Base-by-base conservation (phyloP, 2,113 vertebrate species). In the Amphilophus citrinellus region DNA sequence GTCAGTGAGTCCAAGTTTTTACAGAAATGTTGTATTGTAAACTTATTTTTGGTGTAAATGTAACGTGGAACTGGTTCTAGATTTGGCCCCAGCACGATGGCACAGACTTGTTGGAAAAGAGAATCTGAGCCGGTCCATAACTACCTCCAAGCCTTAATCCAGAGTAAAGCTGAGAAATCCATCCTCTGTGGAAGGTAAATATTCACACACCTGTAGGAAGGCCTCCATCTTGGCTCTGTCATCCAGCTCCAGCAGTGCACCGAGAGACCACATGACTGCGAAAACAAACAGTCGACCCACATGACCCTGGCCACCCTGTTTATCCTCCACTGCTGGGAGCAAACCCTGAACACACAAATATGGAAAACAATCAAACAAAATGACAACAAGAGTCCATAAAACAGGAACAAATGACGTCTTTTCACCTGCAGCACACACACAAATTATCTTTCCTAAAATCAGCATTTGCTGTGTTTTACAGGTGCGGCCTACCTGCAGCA, bases 251-350 rank as follows among this genome's bases (percentile, higher is more conserved):
- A 97, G 87, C 76, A 97, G 92, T 10, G 96, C 96, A 76, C 97
- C 97, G 0, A 95, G 77, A 58, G 96, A 97, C 97, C 97, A 97
- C 97, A 97, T 97, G 60, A 97, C 59, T 10, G 96, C 93, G 5
- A 97, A 97, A 27, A 97, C 30, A 11, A 97, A 97, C 61, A 96
- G 88, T 4, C 96, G 95, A 50, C 93, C 83, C 76, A 97, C 62
- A 1, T 96, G 94, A 0, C 91, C 94, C 22, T 77, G 80, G 0
- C 85, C 89, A 35, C 92, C 88, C 75, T 92, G 94, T 65, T 93
- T 96, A 87, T 97, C 97, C 5, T 95, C 94, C 2, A 2, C 77
- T 2, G 91, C 87, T 0, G 94, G 92, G 17, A 97, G 91, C 57
- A 97, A 89, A 39, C 97, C 97, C 97, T 97, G 90, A 85, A 71